These are phyloP conservation scores for Anoplophora glabripennis DNA, from an alignment of 1,140 invertebrate species.

Conservation along the genomic window DNA sequence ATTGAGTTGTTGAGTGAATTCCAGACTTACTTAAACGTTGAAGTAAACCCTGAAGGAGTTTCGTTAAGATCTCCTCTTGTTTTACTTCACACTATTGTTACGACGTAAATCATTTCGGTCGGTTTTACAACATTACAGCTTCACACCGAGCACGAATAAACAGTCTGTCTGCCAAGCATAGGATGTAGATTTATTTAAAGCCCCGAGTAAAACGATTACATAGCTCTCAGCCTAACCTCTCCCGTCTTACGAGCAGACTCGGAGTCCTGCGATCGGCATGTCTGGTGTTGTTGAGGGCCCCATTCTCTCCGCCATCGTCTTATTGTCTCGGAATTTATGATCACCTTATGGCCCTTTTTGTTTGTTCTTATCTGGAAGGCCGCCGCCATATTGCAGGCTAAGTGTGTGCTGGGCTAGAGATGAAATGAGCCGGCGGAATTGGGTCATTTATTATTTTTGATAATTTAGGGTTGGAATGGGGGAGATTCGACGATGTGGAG, in stretches of 20 bases:
- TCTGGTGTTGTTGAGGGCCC: conserved; percentile 20
- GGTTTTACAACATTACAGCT: conserved; percentile 13
- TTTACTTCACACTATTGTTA: too few species aligned
- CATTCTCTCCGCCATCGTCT: conserved; percentile 17
- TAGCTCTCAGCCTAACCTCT: too few species aligned
- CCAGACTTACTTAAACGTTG: too few species aligned
- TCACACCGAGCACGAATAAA: background rate
- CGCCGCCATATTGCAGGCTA: background rate
- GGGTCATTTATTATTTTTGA: background rate
- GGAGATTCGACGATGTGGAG: conserved; percentile 2
- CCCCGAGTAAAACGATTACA: too few species aligned
- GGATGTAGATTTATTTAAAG: too few species aligned
- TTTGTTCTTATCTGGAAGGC: conserved; percentile 9
- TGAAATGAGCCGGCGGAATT: background rate
- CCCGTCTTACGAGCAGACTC: conserved; percentile 14
- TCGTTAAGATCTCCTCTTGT: too few species aligned
- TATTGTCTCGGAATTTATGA: conserved; percentile 24
- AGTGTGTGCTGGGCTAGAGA: background rate
- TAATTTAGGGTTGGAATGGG: background rate
- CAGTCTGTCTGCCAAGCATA: too few species aligned
- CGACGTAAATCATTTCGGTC: too few species aligned
- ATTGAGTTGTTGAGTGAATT: too few species aligned
- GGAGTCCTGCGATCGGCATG: conserved; percentile 12
- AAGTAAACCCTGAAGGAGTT: too few species aligned
- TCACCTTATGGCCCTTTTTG: conserved; percentile 10